A percentile compares a stretch with the other conserved stretches of the same genome.
Evolutionary conservation across 2,113 vertebrate species (phyloP).

Genomic region (Lynx canadensis): DNA sequence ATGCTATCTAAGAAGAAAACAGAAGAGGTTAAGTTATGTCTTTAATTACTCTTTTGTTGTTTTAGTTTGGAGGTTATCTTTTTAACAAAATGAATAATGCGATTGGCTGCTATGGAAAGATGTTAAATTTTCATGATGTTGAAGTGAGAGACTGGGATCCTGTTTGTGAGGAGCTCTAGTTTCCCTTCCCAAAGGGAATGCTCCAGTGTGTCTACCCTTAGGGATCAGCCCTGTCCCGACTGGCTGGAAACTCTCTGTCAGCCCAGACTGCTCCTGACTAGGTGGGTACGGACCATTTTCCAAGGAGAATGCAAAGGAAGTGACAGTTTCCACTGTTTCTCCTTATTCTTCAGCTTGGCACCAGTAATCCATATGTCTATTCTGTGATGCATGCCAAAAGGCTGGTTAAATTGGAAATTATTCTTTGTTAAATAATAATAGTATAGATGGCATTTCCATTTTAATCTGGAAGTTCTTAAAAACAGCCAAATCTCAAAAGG

Average conservation of each 20-base stretch:
- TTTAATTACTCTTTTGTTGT: slow-evolving; percentile 50
- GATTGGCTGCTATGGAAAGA: slow-evolving; percentile 16
- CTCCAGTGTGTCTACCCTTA: background rate
- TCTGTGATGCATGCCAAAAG: background rate
- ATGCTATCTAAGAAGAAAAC: background rate
- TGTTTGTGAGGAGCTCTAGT: background rate
- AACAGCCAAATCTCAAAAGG: background rate
- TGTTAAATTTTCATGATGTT: slow-evolving; percentile 68
- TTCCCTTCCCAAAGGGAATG: background rate
- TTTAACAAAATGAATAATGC: slow-evolving; percentile 62
- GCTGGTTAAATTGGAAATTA: slow-evolving; percentile 52
- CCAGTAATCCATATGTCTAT: background rate
- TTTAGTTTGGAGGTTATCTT: slow-evolving; percentile 47
- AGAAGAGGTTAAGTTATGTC: background rate
- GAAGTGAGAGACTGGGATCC: slow-evolving; percentile 17
- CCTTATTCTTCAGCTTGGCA: background rate
- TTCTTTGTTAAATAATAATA: slow-evolving; percentile 5
- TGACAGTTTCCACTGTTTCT: background rate
- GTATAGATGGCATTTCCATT: slow-evolving; percentile 31
- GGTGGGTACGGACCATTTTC: background rate
- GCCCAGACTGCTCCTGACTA: background rate
- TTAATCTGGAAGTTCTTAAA: slow-evolving; percentile 1
- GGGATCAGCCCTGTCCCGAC: background rate
- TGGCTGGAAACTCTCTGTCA: background rate
- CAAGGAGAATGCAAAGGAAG: background rate